Base-by-base conservation (phyloP, 2,888 invertebrate genomes). In the Megastigmus dorsalis region DNA sequence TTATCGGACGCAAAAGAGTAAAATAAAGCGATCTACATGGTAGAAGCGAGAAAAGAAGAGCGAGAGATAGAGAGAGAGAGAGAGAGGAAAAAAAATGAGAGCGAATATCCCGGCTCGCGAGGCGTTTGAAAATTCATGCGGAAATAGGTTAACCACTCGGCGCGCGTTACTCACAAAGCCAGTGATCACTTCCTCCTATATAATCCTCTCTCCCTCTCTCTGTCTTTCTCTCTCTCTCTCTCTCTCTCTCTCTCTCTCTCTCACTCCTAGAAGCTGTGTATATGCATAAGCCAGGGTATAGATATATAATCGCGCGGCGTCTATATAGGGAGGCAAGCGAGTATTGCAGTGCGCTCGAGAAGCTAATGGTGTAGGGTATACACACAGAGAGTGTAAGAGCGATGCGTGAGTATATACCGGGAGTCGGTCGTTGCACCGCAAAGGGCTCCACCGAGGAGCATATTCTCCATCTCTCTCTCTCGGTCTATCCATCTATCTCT, bases 381-480 rank as follows among this genome's bases (percentile, higher is more conserved):
- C 48, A 2, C 13, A 23, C 7, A 48, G 9, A 28, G 13, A 18
- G 18, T 18, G 9, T 18, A 36, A 55, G 18, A 26, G 41, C n/a
- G 3, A 41, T n/a, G 66, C 41, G 54, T 30, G 66, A 55, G 28
- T 23, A n/a, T n/a, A n/a, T n/a, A n/a, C n/a, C 55, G 55, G 55
- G 57, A 67, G 67, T 67, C 55, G 55, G 55, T 67, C 67, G 26
- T 67, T 55, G 67, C 45, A 57, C 67, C 15, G 57, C 36, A 67
- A 57, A 57, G 33, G 67, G 30, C 26, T 26, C 33, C 30, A 3
- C n/a, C n/a, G 10, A 18, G 28, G 33, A 38, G 3, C 28, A 38
- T n/a, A n/a, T n/a, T n/a, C n/a, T n/a, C 26, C 20, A 20, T 5
- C 5, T 38, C 10, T 9, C 57, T 20, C 18, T 7, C 33, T 15